A percentile compares a stretch with the other conserved stretches of the same genome.
phyloP scores from a whole-genome alignment of 2,888 invertebrate genomes.

The Limnephilus auricula region DNA sequence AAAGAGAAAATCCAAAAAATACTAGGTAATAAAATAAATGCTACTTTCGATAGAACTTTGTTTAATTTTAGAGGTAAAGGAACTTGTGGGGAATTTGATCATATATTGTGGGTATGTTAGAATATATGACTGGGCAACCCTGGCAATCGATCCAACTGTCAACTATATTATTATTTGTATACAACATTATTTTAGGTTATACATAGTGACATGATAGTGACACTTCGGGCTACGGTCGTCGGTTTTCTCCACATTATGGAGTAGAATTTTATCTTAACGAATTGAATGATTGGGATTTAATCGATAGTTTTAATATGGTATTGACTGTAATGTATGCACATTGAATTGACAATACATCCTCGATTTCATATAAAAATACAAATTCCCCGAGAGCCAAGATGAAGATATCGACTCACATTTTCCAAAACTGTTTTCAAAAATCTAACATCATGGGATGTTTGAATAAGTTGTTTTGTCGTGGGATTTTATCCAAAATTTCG shows the following conservation, averaged over 20 bases:
- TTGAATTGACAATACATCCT: neutral
- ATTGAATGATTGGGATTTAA: neutral
- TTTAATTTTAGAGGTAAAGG: too few species aligned
- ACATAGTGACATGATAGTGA: neutral
- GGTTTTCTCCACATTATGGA: neutral
- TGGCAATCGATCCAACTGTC: conserved; percentile 24
- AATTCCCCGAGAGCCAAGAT: neutral
- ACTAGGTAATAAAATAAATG: too few species aligned
- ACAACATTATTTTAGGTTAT: conserved; percentile 30
- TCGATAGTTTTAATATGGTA: neutral
- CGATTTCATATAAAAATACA: neutral
- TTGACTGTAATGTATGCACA: neutral
- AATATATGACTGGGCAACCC: too few species aligned
- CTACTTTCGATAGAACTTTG: too few species aligned
- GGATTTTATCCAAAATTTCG: conserved; percentile 45
- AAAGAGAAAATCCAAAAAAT: too few species aligned
- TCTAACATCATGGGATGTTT: conserved; percentile 21
- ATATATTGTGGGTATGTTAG: too few species aligned
- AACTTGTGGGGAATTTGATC: too few species aligned
- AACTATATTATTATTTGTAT: conserved; percentile 29
- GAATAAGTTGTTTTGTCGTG: conserved; percentile 45
- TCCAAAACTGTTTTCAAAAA: conserved; percentile 31
- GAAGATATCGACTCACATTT: conserved; percentile 47
- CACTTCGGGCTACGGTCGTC: neutral
- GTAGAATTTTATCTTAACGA: neutral